Evolutionary conservation across 1,140 invertebrate genomes (phyloP), one percentile per base, ranked within the genome.

Genomic region (Leptinotarsa defecta): DNA sequence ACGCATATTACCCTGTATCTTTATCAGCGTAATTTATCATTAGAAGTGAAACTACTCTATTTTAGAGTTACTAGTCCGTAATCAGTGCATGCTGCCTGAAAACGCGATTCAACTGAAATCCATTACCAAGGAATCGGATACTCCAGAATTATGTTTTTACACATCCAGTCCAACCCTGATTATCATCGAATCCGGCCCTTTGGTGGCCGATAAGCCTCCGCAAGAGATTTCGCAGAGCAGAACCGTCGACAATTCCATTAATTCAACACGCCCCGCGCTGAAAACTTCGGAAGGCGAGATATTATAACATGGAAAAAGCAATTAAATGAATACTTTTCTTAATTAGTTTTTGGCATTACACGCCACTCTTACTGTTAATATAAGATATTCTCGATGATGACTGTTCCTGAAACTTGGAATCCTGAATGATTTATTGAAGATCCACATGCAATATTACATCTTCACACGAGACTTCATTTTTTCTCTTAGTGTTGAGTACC

Each of bases 311-410:
- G 64, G 71, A 71, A 74, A 79, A 77, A 63, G 79, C 79, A 81
- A 80, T 81, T 81, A 81, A 81, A 80, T 68, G 79, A 79, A 81
- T 80, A 80, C 79, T 80, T 80, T 80, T 80, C 79, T 80, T 81
- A 81, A 81, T 81, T 81, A 81, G 80, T 81, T 81, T 80, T 72
- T 69, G 77, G 78, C 78, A 79, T 79, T 80, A 81, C 80, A 81
- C 74, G 80, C 78, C 74, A 76, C 49, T 73, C 79, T 81, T 76
- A 81, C 78, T 81, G 79, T 78, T 81, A 79, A 81, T 81, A 79
- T 79, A 75, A 74, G 76, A 74, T 78, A 78, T 71, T 68, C 52
- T 20, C 19, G 34, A 43, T 43, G 34, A 43, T 43, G 34, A 43
- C 34, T 11, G 34, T 43, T 43, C 34, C 34, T 11, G 34, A 3